These are phyloP conservation scores for Psittacara wagleri DNA, from an alignment of 2,113 vertebrate genomes.

Conservation along the genomic window DNA sequence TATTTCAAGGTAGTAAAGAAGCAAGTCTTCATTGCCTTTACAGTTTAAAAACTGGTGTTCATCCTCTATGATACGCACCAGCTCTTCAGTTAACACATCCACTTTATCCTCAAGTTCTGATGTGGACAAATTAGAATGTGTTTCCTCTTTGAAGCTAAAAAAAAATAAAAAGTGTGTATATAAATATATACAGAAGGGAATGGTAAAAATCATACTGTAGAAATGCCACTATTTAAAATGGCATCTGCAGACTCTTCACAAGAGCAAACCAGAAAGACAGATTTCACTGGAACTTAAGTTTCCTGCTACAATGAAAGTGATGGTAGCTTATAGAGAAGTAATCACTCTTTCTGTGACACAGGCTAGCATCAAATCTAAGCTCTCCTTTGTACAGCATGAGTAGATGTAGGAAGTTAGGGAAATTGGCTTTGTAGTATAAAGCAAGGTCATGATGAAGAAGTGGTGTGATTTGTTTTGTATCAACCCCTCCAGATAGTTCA, in stretches of 20 bases:
- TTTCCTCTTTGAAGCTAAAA: constrained; percentile 1
- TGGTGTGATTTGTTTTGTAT: background rate
- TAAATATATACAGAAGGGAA: background rate
- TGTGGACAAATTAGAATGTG: background rate
- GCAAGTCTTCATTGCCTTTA: background rate
- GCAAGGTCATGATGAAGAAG: background rate
- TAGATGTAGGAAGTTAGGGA: background rate
- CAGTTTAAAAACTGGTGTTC: background rate
- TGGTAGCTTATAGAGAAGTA: background rate
- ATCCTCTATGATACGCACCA: background rate
- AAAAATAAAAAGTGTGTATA: background rate
- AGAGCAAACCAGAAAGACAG: background rate
- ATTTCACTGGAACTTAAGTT: background rate
- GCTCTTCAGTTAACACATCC: constrained; percentile 35
- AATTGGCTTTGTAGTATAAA: background rate
- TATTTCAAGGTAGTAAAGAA: background rate
- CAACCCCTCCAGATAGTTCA: background rate
- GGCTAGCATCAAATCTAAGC: background rate
- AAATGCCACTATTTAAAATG: rapidly evolving
- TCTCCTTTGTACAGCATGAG: rapidly evolving
- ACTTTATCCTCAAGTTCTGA: constrained; percentile 18
- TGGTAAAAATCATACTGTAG: background rate
- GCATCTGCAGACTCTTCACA: background rate
- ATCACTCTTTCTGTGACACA: background rate
- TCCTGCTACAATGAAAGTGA: too few relatives aligned